Evolutionary conservation across 2,888 invertebrate genomes (phyloP).

Genomic region (Dasysyrphus tricinctus): DNA sequence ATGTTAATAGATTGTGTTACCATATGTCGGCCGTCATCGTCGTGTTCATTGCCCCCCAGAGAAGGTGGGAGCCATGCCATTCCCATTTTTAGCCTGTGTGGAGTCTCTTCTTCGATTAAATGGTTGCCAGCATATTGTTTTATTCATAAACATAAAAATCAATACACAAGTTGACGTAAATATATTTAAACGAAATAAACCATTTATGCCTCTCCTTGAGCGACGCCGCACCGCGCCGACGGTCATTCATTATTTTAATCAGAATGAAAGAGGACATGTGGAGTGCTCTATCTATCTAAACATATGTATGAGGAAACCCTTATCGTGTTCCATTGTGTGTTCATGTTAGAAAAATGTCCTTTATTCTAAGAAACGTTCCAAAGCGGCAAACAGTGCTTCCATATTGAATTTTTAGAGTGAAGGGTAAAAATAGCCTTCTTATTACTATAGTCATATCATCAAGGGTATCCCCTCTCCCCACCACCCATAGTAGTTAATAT

Average conservation of each 20-base stretch:
- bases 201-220: not conserved
- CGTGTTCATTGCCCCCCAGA: conserved; percentile 21
- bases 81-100: not conserved
- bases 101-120: conserved; percentile 11
- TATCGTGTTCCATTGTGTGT: conserved; percentile 24
- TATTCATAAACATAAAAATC: conserved; percentile 63
- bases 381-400: not conserved
- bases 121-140: conserved; percentile 47
- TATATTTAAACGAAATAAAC: conserved; percentile 36
- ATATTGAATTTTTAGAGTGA: not conserved
- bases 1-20: conserved; percentile 29
- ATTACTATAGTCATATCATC: conserved; percentile 1
- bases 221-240: not conserved
- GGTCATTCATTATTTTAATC: conserved; percentile 22
- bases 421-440: not conserved
- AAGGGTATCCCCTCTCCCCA: not conserved
- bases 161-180: conserved; percentile 59
- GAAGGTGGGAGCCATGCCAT: not conserved
- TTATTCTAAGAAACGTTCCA: not conserved
- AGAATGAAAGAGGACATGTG: conserved; percentile 41
- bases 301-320: not conserved
- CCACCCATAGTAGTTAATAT: conserved; percentile 4
- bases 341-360: conserved; percentile 9
- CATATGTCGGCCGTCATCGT: conserved; percentile 24
- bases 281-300: not conserved